Conservation (phyloP, 2,888 invertebrate genomes). For the Invenusta paracnida region DNA sequence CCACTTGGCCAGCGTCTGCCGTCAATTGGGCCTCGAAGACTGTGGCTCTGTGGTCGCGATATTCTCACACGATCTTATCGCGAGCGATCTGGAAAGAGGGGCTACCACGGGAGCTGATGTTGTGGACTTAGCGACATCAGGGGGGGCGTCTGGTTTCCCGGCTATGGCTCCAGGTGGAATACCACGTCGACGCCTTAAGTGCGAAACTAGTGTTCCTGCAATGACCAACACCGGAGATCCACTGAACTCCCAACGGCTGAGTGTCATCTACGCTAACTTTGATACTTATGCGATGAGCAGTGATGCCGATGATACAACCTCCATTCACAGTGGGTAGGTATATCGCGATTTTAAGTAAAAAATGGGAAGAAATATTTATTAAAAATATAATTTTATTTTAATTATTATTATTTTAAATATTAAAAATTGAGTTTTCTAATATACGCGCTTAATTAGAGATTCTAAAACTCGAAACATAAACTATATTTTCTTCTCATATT, state of each 20-base stretch:
- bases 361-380: too few relatives aligned
- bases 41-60: background rate
- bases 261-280: background rate
- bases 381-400: too few relatives aligned
- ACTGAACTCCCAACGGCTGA: background rate
- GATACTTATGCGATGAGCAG: background rate
- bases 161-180: background rate
- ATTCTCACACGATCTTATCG: background rate
- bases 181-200: background rate
- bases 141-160: too few relatives aligned
- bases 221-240: background rate
- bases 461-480: too few relatives aligned
- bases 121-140: background rate
- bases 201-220: background rate
- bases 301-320: background rate
- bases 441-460: too few relatives aligned
- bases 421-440: too few relatives aligned
- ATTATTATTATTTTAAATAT: too few relatives aligned
- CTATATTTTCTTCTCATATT: too few relatives aligned
- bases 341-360: too few relatives aligned
- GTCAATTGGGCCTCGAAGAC: background rate
- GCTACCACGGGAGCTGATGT: background rate
- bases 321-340: background rate
- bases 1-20: background rate
- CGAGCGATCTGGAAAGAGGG: too few relatives aligned